Evolutionary conservation across 1,140 invertebrate species (phyloP).

Genomic region (Papilio aristodemus): DNA sequence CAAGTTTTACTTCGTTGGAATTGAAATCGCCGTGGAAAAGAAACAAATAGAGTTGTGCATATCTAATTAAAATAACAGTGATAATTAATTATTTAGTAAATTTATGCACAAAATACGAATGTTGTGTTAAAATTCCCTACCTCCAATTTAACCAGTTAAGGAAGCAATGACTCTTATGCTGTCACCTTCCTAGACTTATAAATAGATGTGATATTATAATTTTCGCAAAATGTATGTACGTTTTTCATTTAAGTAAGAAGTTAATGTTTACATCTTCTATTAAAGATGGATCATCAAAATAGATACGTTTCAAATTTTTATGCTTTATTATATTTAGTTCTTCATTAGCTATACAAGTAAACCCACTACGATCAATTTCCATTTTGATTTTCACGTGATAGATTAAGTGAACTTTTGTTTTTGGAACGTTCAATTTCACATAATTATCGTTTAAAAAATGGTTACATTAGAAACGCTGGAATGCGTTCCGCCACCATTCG

Average conservation of each 20-base stretch:
- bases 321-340: no score
- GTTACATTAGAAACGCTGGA: slow-evolving; percentile 53
- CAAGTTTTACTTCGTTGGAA: background rate
- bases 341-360: background rate
- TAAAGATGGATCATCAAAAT: no score
- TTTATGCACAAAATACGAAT: background rate
- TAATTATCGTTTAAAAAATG: slow-evolving; percentile 23
- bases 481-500: slow-evolving; percentile 65
- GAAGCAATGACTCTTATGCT: no score
- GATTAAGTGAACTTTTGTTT: background rate
- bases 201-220: no score
- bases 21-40: background rate
- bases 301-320: no score
- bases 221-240: no score
- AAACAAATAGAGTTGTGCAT: background rate
- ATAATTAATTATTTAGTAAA: background rate
- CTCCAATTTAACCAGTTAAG: no score
- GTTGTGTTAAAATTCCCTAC: no score
- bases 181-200: no score
- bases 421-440: slow-evolving; percentile 8
- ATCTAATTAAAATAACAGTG: background rate
- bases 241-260: no score
- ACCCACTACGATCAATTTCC: background rate
- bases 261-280: no score
- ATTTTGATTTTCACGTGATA: background rate